Base-by-base conservation (phyloP, 2,888 invertebrate genomes). In the Erebia epiphron region DNA sequence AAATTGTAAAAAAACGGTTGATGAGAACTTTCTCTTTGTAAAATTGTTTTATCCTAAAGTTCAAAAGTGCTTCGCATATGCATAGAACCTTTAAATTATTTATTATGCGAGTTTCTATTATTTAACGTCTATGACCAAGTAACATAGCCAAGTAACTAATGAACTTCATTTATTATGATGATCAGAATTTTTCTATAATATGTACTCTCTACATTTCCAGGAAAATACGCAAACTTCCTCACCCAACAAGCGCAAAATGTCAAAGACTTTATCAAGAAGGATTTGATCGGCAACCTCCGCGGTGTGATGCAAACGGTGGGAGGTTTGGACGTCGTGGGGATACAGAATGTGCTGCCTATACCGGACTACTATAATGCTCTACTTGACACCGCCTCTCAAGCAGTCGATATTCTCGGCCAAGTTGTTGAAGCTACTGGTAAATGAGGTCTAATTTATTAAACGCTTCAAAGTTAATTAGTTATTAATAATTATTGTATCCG, bases 371-470 rank as follows among this genome's bases (percentile, higher is more conserved):
- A 93, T 75, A 86, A 88, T 70, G 83, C 84, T 0, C 49, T 90
- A 16, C 87, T 92, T 67, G 85, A 90, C 26, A 83, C 82, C 52
- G 83, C 90, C 0, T 74, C 86, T 26, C 84, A 85, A 16, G 80
- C 84, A 1, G 78, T 89, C 1, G 94, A 94, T 74, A 94, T 92
- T 13, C 84, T 96, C 5, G 81, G 88, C 2, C 94, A 95, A 81
- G 93, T 96, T 13, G 92, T 94, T 9, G 95, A 95, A 85, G 95
- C 94, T 67, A 94, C 95, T 76, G 92, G 95, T 95, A 82, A 80
- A 70, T 63, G 69, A 54, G 35, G 7, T 35, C 7, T 35, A 35
- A 13, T 43, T 43, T 46, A 46, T 11, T 11, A 46, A 46, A 8
- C 43, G 8, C 43, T 43, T 43, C 43, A 43, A 43, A 26, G 26